Conservation (phyloP, 2,113 vertebrate genomes). For the Trematocara stigmaticum region DNA sequence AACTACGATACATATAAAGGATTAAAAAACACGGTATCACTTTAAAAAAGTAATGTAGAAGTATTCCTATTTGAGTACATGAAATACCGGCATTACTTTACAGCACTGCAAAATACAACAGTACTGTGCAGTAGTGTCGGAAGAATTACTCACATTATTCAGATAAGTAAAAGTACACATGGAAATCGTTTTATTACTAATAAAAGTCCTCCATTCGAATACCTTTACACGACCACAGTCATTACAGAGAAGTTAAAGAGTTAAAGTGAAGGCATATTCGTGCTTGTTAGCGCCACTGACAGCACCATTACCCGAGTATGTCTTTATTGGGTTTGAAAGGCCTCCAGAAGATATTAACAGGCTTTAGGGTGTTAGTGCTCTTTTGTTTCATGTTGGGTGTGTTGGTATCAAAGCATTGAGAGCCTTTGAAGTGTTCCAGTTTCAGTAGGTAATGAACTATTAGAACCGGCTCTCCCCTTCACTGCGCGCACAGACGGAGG, state of each 20-base stretch:
- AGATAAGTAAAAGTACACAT: background rate
- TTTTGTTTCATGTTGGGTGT: background rate
- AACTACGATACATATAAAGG: background rate
- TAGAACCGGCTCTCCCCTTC: background rate
- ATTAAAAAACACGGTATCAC: background rate
- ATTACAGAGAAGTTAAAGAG: background rate
- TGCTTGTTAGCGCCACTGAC: background rate
- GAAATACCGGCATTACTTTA: background rate
- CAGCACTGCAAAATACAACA: background rate
- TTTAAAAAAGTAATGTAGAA: background rate
- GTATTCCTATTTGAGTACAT: background rate
- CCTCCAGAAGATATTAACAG: background rate
- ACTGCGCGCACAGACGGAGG: background rate
- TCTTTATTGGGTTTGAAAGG: background rate
- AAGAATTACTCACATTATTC: background rate
- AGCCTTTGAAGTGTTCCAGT: constrained; percentile 3
- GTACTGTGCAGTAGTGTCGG: background rate
- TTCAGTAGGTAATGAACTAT: background rate
- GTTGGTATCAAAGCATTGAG: background rate
- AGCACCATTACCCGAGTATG: background rate
- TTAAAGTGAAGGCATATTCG: background rate
- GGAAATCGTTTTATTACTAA: background rate
- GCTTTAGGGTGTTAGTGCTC: background rate
- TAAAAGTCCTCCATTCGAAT: background rate
- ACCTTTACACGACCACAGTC: background rate